Evolutionary conservation across 92 coral and sea anemone genomes (phyloP).

Genomic region (Epizoanthus ramosus): DNA sequence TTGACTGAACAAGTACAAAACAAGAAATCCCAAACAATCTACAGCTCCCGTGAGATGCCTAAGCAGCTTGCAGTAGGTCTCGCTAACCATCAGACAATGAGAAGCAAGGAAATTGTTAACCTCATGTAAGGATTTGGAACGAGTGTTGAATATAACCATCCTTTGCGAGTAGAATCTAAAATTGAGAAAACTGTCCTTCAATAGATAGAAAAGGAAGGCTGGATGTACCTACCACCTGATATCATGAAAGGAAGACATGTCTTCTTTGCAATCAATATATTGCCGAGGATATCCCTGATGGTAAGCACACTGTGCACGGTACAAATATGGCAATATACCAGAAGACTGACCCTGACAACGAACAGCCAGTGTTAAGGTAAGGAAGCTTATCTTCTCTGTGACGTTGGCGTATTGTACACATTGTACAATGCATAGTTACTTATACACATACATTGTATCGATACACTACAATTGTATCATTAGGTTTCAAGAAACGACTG

Average conservation of each 20-base stretch:
- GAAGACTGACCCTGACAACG: slow-evolving; percentile 48
- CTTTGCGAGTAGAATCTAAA: slow-evolving; percentile 47
- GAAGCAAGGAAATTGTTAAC: slow-evolving; percentile 52
- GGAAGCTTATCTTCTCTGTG: too few relatives aligned
- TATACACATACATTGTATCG: background rate
- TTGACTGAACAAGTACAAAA: slow-evolving; percentile 50
- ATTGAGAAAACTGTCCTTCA: slow-evolving; percentile 51
- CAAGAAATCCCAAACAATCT: slow-evolving; percentile 43
- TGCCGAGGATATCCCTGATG: slow-evolving; percentile 65
- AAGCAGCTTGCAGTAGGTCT: slow-evolving; percentile 48
- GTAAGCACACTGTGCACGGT: slow-evolving; percentile 60
- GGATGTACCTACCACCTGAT: slow-evolving; percentile 57
- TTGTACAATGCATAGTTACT: background rate
- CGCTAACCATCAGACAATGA: slow-evolving; percentile 42
- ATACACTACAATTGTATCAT: background rate
- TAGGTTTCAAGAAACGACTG: slow-evolving; percentile 38
- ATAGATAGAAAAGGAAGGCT: slow-evolving; percentile 45
- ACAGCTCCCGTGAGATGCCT: slow-evolving; percentile 47
- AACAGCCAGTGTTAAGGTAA: slow-evolving; percentile 48
- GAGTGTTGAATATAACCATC: slow-evolving; percentile 53
- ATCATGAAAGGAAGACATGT: slow-evolving; percentile 45
- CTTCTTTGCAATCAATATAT: slow-evolving; percentile 56
- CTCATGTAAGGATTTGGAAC: slow-evolving; percentile 57
- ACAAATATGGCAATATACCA: slow-evolving; percentile 73
- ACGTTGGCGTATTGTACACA: too few relatives aligned